Conservation (phyloP, 2,888 invertebrate species). For the Apocheima hispidaria region DNA sequence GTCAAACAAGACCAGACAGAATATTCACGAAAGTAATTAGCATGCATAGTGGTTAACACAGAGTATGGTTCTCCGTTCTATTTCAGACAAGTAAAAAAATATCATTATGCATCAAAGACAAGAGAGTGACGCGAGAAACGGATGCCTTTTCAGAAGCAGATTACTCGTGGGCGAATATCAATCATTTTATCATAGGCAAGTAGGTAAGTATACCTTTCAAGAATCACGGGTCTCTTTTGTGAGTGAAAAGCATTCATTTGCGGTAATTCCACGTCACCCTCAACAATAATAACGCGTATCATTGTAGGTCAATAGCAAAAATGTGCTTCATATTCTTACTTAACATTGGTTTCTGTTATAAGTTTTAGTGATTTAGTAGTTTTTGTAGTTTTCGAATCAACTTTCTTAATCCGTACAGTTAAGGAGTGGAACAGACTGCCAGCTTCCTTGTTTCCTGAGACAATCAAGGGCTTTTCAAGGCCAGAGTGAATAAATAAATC, state of each 20-base stretch:
- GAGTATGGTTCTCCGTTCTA: constrained; percentile 8
- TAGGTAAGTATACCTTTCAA: constrained; percentile 16
- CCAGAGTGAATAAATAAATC: too few relatives aligned
- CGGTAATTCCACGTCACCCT: constrained; percentile 10
- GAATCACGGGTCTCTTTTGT: constrained; percentile 24
- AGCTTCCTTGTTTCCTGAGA: too few relatives aligned
- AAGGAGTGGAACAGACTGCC: too few relatives aligned
- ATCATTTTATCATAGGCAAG: constrained; percentile 34
- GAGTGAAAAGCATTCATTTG: constrained; percentile 23
- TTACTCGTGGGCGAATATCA: constrained; percentile 35
- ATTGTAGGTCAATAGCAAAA: constrained; percentile 29
- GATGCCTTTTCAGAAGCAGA: constrained; percentile 30
- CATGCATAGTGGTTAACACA: constrained; percentile 8
- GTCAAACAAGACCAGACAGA: constrained; percentile 6
- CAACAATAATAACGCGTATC: constrained; percentile 27
- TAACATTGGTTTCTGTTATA: not conserved
- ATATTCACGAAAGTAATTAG: constrained; percentile 30
- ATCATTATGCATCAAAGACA: constrained; percentile 20
- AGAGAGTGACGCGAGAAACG: constrained; percentile 28
- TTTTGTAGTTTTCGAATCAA: too few relatives aligned
- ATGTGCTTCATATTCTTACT: not conserved
- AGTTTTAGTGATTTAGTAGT: too few relatives aligned
- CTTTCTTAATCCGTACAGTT: too few relatives aligned
- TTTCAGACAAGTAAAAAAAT: constrained; percentile 13
- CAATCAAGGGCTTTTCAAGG: too few relatives aligned